These are phyloP conservation scores for Brienomyrus longianalis DNA, from an alignment of 2,113 vertebrate genomes.

Conservation along the genomic window DNA sequence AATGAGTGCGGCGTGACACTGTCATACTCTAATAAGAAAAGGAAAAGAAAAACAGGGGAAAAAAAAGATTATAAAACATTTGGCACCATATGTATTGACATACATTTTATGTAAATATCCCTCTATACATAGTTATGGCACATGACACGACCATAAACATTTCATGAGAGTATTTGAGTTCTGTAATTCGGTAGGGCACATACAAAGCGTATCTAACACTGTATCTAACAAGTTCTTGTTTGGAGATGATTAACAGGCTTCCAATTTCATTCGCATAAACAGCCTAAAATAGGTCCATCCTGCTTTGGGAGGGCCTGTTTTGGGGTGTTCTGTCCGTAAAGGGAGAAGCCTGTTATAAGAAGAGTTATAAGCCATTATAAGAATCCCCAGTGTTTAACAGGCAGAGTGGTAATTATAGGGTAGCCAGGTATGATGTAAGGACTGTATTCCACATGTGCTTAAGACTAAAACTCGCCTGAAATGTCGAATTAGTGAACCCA, in stretches of 20 bases:
- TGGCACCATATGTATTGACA: constrained; percentile 24
- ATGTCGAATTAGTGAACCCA: not conserved
- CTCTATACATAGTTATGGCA: not conserved
- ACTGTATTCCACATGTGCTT: not conserved
- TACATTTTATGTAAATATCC: not conserved
- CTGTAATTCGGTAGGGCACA: not conserved
- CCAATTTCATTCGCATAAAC: not conserved
- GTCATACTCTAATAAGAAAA: not conserved
- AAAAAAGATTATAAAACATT: not conserved
- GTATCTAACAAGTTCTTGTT: not conserved
- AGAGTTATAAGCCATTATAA: not conserved
- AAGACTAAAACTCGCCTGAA: not conserved
- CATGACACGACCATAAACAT: not conserved
- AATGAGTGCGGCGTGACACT: not conserved
- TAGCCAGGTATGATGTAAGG: not conserved
- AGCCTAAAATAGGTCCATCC: not conserved
- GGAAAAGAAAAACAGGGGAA: not conserved
- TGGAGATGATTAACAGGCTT: not conserved
- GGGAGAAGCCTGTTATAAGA: not conserved
- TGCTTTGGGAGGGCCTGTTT: not conserved
- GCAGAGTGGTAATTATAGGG: not conserved
- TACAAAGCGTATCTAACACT: not conserved
- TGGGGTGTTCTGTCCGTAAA: not conserved
- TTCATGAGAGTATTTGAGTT: not conserved
- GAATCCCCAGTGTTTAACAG: not conserved